phyloP scores from a whole-genome alignment of 1,140 invertebrate genomes.

The Drosophila funebris region DNA sequence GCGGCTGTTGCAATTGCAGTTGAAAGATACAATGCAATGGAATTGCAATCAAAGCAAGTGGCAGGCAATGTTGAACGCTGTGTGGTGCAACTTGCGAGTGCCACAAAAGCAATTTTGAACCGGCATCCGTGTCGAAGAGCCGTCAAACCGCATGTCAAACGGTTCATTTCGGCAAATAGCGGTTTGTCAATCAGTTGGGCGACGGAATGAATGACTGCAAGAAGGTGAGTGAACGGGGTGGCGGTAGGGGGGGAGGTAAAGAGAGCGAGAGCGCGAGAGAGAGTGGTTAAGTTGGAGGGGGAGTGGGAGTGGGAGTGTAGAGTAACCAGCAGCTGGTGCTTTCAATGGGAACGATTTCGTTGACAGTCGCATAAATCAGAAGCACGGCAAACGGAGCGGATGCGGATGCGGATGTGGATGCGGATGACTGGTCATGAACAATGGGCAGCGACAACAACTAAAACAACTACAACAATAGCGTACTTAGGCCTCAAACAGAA shows the following conservation, averaged over 20 bases:
- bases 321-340: slow-evolving; percentile 23
- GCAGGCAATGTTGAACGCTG: not conserved
- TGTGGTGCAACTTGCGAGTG: not conserved
- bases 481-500: slow-evolving; percentile 46
- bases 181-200: slow-evolving; percentile 72
- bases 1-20: not conserved
- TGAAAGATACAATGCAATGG: slow-evolving; percentile 2
- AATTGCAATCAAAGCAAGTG: slow-evolving; percentile 32
- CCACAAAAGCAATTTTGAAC: slow-evolving; percentile 15
- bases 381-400: slow-evolving; percentile 47
- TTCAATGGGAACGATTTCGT: slow-evolving; percentile 6
- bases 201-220: not conserved
- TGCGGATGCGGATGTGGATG: slow-evolving; percentile 27
- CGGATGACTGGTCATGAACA: slow-evolving; percentile 16
- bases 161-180: slow-evolving; percentile 73
- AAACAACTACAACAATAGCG: too few relatives aligned
- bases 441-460: slow-evolving; percentile 19
- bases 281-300: slow-evolving; percentile 12
- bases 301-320: not conserved
- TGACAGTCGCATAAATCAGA: slow-evolving; percentile 78
- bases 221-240: slow-evolving; percentile 7
- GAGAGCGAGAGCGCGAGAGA: too few relatives aligned
- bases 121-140: slow-evolving; percentile 19
- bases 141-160: slow-evolving; percentile 59
- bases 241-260: too few relatives aligned